A percentile compares a stretch with the other conserved stretches of the same genome.
These are phyloP conservation scores for Acanthornis magna DNA, from an alignment of 2,797 vertebrate species.

Conservation along the genomic window DNA sequence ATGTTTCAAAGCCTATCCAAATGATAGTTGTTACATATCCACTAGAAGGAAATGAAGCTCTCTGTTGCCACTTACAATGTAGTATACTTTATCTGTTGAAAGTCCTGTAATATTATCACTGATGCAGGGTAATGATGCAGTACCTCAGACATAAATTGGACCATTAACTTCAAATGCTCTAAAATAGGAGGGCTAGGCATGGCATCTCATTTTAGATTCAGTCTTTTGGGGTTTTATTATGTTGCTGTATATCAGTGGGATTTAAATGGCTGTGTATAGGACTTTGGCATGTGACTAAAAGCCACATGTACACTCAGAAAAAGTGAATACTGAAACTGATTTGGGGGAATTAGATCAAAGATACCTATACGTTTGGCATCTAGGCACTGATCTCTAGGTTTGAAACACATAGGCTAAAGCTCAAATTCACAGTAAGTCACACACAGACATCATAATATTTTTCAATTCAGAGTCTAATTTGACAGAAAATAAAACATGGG, in stretches of 20 bases:
- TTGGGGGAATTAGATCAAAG: not conserved
- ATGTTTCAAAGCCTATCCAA: not conserved
- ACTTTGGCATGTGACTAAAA: not conserved
- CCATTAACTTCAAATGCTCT: constrained; percentile 4
- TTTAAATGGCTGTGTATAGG: rapidly evolving
- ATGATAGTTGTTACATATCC: not conserved
- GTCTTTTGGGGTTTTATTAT: not conserved
- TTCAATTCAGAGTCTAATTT: not conserved
- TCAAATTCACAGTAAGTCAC: not conserved
- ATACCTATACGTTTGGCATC: not conserved
- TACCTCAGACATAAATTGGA: not conserved
- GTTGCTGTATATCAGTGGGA: not conserved
- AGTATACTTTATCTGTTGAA: not conserved
- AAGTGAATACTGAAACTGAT: not conserved
- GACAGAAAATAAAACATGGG: not conserved
- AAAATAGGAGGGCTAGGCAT: not conserved
- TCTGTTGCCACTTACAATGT: not conserved
- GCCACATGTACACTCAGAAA: not conserved
- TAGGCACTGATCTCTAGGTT: not conserved
- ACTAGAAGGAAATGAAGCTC: not conserved
- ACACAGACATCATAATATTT: not conserved
- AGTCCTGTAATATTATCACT: not conserved
- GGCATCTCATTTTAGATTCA: not conserved
- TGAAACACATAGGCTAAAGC: not conserved
- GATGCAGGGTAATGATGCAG: constrained; percentile 2